A percentile compares a stretch with the other conserved stretches of the same genome.
Evolutionary conservation across 1,140 invertebrate species (phyloP).

Genomic region (Solen grandis): DNA sequence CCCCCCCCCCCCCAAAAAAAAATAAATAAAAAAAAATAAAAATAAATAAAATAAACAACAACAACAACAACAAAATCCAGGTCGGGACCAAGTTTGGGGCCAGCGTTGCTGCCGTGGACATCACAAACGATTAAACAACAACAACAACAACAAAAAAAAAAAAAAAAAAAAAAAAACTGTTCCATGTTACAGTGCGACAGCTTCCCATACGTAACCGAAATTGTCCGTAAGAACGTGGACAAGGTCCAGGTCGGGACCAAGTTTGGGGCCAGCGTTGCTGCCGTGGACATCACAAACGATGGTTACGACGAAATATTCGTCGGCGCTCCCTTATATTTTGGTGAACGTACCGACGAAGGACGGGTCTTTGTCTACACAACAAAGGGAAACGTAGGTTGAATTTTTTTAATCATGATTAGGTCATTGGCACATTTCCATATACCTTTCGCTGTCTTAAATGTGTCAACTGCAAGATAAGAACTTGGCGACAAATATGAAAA

Average conservation of each 20-base stretch:
- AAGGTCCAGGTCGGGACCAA: conserved; percentile 86
- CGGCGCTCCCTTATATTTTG: conserved; percentile 93
- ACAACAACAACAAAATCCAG: conserved; percentile 77
- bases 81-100: conserved; percentile 91
- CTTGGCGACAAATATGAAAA: too few species aligned
- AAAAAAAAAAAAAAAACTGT: too few species aligned
- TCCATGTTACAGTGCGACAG: too few species aligned
- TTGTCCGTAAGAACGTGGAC: neutral
- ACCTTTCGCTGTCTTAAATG: too few species aligned
- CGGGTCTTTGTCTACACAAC: conserved; percentile 92
- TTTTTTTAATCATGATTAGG: too few species aligned
- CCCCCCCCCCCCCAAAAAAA: too few species aligned
- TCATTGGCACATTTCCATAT: too few species aligned
- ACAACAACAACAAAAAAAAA: too few species aligned
- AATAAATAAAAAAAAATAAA: too few species aligned
- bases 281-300: conserved; percentile 88
- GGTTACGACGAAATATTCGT: conserved; percentile 94
- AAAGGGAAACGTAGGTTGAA: neutral
- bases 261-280: conserved; percentile 88
- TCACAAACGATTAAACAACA: conserved; percentile 89
- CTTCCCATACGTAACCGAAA: too few species aligned
- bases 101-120: conserved; percentile 86
- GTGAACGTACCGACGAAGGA: conserved; percentile 89
- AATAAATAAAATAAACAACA: too few species aligned
- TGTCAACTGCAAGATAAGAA: too few species aligned